Percentiles rank a stretch among this genome's conserved stretches.
These are phyloP conservation scores for Drosophila quadrilineata DNA, from an alignment of 1,140 invertebrate species.

Conservation along the genomic window DNA sequence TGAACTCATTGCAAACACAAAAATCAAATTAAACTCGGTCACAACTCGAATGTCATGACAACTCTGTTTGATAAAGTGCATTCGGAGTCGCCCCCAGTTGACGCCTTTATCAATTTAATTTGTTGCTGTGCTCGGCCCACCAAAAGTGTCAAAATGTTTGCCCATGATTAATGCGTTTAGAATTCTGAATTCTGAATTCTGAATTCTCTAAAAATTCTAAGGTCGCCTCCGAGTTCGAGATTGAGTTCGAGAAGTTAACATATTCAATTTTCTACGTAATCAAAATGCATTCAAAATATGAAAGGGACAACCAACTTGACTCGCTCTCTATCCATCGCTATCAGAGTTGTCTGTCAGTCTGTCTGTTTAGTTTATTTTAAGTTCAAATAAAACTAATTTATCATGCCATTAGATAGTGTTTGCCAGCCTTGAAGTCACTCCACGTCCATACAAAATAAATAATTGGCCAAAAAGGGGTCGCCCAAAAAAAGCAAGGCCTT, in stretches of 20 bases:
- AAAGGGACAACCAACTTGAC: conserved; percentile 48
- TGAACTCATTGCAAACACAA: conserved; percentile 13
- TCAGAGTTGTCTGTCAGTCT: conserved; percentile 4
- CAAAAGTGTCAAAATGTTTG: conserved; percentile 55
- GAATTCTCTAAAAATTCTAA: not conserved
- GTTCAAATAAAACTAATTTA: conserved; percentile 72
- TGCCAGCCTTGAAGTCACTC: conserved; percentile 52
- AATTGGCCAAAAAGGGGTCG: conserved; percentile 51
- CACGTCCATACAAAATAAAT: conserved; percentile 50
- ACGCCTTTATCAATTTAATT: conserved; percentile 60
- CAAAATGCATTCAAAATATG: conserved; percentile 69
- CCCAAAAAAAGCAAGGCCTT: conserved; percentile 26
- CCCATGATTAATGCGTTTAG: conserved; percentile 63
- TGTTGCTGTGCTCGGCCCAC: conserved; percentile 38
- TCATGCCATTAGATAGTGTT: conserved; percentile 67
- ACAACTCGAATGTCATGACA: conserved; percentile 35
- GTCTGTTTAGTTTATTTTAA: conserved; percentile 54
- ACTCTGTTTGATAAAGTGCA: conserved; percentile 69
- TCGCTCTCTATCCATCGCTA: conserved; percentile 8
- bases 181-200: conserved; percentile 31
- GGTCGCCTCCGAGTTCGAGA: conserved; percentile 24
- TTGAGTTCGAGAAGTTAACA: conserved; percentile 55
- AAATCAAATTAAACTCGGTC: not conserved
- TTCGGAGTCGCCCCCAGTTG: conserved; percentile 55
- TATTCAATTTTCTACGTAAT: conserved; percentile 75